Conservation (phyloP, 1,140 invertebrate genomes). For the Nomia melanderi region DNA sequence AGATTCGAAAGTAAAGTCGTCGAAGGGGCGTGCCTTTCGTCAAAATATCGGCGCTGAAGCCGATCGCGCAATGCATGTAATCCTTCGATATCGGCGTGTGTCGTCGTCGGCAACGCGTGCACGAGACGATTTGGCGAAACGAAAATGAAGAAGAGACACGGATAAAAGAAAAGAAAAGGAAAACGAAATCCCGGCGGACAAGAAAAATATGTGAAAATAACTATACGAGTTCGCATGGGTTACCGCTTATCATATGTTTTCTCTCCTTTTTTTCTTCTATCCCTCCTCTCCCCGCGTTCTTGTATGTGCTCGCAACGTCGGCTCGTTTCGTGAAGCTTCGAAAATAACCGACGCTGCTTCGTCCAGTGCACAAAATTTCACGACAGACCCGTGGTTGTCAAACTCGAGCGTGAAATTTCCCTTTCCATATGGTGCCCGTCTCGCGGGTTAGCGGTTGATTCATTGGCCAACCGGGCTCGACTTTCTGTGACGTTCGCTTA, state of each 20-base stretch:
- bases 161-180: too few species aligned
- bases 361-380: neutral
- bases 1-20: slow-evolving; percentile 59
- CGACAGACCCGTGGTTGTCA: too few species aligned
- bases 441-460: neutral
- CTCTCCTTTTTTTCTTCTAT: neutral
- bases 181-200: neutral
- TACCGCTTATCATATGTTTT: neutral
- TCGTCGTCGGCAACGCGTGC: neutral
- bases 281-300: neutral
- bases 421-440: slow-evolving; percentile 13
- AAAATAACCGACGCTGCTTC: neutral
- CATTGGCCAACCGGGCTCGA: neutral
- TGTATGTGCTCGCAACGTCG: neutral
- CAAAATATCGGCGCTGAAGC: slow-evolving; percentile 30
- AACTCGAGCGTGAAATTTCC: neutral
- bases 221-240: neutral
- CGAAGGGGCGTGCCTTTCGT: slow-evolving; percentile 39
- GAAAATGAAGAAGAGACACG: neutral
- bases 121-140: neutral
- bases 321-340: neutral
- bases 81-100: neutral
- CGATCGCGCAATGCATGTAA: slow-evolving; percentile 10
- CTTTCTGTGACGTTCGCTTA: neutral
- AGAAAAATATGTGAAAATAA: neutral